Evolutionary conservation across 1,140 invertebrate species (phyloP), one percentile per base, ranked within the genome.

Genomic region (Calycopis cecrops): DNA sequence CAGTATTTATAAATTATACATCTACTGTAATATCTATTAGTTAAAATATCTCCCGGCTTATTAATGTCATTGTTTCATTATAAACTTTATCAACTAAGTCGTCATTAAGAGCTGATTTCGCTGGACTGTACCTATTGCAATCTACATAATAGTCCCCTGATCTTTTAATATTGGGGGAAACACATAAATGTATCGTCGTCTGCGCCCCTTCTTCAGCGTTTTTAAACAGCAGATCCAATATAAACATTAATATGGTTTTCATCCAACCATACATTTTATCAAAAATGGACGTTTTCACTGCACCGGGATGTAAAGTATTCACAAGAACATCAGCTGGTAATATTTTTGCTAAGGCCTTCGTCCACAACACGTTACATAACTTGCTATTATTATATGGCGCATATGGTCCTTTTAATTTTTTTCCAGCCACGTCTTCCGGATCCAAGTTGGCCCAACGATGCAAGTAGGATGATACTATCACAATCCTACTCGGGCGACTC

Each of bases 351-450:
- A 95, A 79, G 60, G 93, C 91, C 55, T 78, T 88, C 0, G 90
- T 89, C 74, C 94, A 94, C 3, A 94, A 69, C 17, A 94, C 74
- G 59, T 93, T 91, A n/a, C 91, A 92, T 8, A 94, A 68, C 85
- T 95, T 95, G 59, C 91, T 93, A 59, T 92, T 91, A 2, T 71
- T 62, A 71, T 94, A 95, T 11, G 73, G 83, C 35, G 49, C 63
- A 0, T 70, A 55, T 4, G 89, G 68, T 42, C 91, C 91, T 0
- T 69, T 71, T 40, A 40, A 40, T 18, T 18, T 89, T 38, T 90
- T 83, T 3, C 74, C 88, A 62, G 91, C 90, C 4, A 94, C 57
- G 65, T 93, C 90, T 16, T 91, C 74, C 40, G 90, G 87, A 57
- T 93, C 77, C 4, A 94, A 89, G 10, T 66, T 72, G 9, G 89